These are phyloP conservation scores for Agrenia bidenticulata DNA, from an alignment of 2,888 invertebrate species.

Conservation along the genomic window DNA sequence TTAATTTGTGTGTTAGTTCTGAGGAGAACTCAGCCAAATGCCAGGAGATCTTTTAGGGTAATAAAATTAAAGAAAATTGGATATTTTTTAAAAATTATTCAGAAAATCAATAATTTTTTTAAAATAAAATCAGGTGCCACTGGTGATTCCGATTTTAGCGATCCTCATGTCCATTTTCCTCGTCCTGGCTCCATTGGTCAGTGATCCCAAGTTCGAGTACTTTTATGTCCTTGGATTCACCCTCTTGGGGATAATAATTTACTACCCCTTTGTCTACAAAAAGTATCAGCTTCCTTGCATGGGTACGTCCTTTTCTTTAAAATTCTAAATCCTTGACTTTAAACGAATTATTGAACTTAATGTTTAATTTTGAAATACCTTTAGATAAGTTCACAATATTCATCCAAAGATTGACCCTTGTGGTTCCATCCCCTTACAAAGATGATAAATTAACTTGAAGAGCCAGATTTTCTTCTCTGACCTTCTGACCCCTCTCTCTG, in stretches of 20 bases:
- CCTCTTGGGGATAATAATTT: slow-evolving; percentile 57
- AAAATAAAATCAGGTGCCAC: slow-evolving; percentile 55
- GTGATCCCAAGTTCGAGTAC: slow-evolving; percentile 58
- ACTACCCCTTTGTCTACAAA: slow-evolving; percentile 58
- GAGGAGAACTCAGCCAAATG: slow-evolving; percentile 85
- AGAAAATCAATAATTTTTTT: neutral
- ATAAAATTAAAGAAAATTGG: no score
- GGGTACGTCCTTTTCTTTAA: slow-evolving; percentile 45
- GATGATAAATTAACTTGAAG: no score
- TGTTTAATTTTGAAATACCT: neutral
- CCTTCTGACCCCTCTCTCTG: no score
- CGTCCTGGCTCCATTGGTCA: slow-evolving; percentile 57
- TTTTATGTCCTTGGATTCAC: slow-evolving; percentile 58
- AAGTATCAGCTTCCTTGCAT: slow-evolving; percentile 54
- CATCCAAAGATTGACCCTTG: slow-evolving; percentile 34
- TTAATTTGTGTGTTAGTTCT: slow-evolving; percentile 91
- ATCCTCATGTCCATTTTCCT: slow-evolving; percentile 57
- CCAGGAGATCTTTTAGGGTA: slow-evolving; percentile 89
- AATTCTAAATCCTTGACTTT: no score
- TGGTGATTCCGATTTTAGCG: slow-evolving; percentile 57
- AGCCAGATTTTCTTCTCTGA: no score
- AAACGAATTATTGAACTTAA: neutral
- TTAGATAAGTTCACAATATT: slow-evolving; percentile 32
- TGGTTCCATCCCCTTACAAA: slow-evolving; percentile 43
- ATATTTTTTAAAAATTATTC: no score